These are phyloP conservation scores for Pungitius pungitius DNA, from an alignment of 2,113 vertebrate species.

Conservation along the genomic window DNA sequence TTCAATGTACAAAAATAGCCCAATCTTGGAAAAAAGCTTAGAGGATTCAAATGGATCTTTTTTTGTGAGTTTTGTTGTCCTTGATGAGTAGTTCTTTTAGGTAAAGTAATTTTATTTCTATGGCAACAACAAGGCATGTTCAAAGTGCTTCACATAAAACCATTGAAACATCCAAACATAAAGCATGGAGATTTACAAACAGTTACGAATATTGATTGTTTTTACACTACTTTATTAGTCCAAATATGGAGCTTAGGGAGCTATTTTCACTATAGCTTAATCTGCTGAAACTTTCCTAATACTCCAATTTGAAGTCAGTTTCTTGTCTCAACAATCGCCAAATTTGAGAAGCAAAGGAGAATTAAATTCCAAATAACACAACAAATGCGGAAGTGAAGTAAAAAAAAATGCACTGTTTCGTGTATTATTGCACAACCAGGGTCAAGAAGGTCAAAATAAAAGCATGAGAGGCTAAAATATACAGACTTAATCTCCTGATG, in stretches of 20 bases:
- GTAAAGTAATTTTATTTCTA: too few relatives aligned
- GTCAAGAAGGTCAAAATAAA: background rate
- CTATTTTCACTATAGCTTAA: background rate
- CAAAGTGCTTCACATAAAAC: too few relatives aligned
- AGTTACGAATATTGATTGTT: too few relatives aligned
- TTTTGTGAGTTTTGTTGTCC: background rate
- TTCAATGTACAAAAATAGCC: conserved; percentile 23
- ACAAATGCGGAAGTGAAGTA: background rate
- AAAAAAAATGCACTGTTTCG: background rate
- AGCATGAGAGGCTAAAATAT: background rate
- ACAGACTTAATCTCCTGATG: background rate
- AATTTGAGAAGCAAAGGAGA: background rate
- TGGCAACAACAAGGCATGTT: too few relatives aligned
- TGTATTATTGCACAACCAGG: background rate
- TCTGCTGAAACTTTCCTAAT: background rate
- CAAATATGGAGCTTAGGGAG: background rate
- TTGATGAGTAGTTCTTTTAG: background rate
- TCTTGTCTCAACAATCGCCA: background rate
- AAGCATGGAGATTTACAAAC: too few relatives aligned
- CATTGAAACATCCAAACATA: too few relatives aligned
- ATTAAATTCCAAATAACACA: background rate
- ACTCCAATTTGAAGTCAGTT: background rate
- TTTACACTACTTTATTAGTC: background rate
- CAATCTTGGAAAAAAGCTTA: background rate
- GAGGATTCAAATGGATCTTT: background rate